Percentiles rank a stretch among this genome's conserved stretches.
Conservation (phyloP, 2,888 invertebrate species). For the Abrostola triplasia region DNA sequence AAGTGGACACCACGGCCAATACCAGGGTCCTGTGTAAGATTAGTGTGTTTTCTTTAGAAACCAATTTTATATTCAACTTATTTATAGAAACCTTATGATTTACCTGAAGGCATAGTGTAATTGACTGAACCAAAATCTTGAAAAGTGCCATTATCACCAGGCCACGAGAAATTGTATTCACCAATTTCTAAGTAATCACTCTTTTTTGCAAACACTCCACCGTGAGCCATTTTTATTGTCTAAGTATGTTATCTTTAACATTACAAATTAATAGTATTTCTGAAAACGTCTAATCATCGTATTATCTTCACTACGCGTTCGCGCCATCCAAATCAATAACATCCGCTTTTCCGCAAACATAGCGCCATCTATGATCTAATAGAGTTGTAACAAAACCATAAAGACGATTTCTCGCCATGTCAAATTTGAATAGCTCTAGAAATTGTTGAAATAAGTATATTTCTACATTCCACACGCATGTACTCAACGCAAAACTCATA, state of each 20-base stretch:
- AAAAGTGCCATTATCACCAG: conserved; percentile 83
- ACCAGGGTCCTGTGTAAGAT: conserved; percentile 84
- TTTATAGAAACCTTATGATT: conserved; percentile 6
- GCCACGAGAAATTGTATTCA: conserved; percentile 85
- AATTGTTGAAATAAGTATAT: background rate
- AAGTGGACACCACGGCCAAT: conserved; percentile 91
- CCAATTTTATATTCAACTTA: background rate
- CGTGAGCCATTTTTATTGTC: conserved; percentile 66
- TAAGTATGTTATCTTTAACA: background rate
- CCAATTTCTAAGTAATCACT: conserved; percentile 80
- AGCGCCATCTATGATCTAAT: conserved; percentile 51
- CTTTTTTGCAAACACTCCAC: conserved; percentile 73
- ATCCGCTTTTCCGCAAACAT: conserved; percentile 25
- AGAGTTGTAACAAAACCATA: background rate
- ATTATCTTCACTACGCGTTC: conserved; percentile 15
- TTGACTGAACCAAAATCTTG: conserved; percentile 81
- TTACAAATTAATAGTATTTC: background rate
- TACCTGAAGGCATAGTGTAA: conserved; percentile 83
- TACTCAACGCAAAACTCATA: no score
- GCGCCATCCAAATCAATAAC: conserved; percentile 61
- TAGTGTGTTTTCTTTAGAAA: no score
- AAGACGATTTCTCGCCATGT: conserved; percentile 5
- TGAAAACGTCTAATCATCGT: no score
- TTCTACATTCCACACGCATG: background rate
- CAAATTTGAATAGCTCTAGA: background rate